Evolutionary conservation across 2,797 vertebrate species (phyloP).

Genomic region (Staurois parvus): DNA sequence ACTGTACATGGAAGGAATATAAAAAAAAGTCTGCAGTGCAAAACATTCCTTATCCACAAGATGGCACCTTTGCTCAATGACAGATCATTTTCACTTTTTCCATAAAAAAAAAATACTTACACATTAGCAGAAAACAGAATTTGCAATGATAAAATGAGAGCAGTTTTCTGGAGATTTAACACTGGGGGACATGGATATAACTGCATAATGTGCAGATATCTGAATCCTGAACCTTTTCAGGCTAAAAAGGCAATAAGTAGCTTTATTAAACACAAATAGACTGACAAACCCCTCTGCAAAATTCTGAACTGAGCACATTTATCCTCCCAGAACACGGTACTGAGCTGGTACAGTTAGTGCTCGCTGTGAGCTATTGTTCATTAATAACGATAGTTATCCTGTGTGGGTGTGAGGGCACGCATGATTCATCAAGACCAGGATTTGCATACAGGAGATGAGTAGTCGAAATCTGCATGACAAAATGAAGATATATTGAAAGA

Average conservation of each 20-base stretch:
- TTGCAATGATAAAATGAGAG: neutral
- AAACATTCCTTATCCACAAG: conserved; percentile 26
- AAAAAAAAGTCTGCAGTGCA: neutral
- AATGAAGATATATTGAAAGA: conserved; percentile 1
- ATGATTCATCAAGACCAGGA: neutral
- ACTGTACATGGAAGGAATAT: neutral
- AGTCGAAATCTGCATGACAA: conserved; percentile 1
- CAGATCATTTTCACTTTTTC: neutral
- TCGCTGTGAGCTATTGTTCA: conserved; percentile 21
- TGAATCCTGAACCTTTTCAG: conserved; percentile 7
- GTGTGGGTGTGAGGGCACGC: conserved; percentile 17
- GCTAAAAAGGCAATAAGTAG: conserved; percentile 11
- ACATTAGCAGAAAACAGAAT: conserved; percentile 8
- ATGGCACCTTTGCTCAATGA: conserved; percentile 44
- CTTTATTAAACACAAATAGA: conserved; percentile 2
- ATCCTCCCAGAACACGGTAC: neutral
- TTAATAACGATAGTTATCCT: conserved; percentile 46
- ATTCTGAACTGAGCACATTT: conserved; percentile 1
- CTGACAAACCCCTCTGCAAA: conserved; percentile 2
- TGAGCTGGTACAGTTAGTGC: neutral
- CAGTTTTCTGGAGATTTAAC: conserved; percentile 32
- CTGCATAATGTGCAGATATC: neutral
- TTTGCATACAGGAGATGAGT: conserved; percentile 5
- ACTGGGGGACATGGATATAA: neutral
- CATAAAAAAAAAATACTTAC: neutral